Base-by-base conservation (phyloP, 2,113 vertebrate genomes). In the Rynchops niger region DNA sequence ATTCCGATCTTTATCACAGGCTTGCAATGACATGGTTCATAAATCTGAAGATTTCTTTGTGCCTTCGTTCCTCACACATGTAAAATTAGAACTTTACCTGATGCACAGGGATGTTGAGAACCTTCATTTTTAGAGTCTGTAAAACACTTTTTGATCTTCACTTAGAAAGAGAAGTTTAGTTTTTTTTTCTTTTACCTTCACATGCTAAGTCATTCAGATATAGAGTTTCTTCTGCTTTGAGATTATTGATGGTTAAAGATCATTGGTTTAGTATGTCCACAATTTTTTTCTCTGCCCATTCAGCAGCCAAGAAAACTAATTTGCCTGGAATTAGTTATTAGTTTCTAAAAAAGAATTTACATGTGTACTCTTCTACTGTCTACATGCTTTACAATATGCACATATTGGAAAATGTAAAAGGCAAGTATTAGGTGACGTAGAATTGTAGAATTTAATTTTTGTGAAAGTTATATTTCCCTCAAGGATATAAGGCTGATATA, bases 161-260 rank as follows among this genome's bases (percentile, higher is more conserved):
- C 9, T 13, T 61, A 43, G 36, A 88, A 90, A 77, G 3, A 29
- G 9, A 32, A 34, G 20, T 76, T 97, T 69, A 95, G 95, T 95
- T 93, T 88, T 95, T 93, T 88, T 96, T 95, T 70, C 96, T 90
- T 38, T 59, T 80, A 9, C 71, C 43, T 92, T 97, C 91, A 38
- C 90, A 94, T 8, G 73, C 86, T 92, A 97, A 66, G 59, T 97
- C 92, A n/a, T 86, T 96, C 80, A 96, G 56, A 82, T 96, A 90
- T 2, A 79, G 50, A 49, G 7, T 6, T 22, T 86, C 88, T n/a
- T 93, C 82, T 71, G 85, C 94, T 91, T 80, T 88, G 9, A 86
- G 47, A 20, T 34, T 43, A 78, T 52, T n/a, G 63, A 26, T 63
- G 50, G 5, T 50, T 40, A 82, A 65, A 53, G 15, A 56, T 63